These are phyloP conservation scores for Phoeniculus purpureus DNA, from an alignment of 2,797 vertebrate species.

Conservation along the genomic window DNA sequence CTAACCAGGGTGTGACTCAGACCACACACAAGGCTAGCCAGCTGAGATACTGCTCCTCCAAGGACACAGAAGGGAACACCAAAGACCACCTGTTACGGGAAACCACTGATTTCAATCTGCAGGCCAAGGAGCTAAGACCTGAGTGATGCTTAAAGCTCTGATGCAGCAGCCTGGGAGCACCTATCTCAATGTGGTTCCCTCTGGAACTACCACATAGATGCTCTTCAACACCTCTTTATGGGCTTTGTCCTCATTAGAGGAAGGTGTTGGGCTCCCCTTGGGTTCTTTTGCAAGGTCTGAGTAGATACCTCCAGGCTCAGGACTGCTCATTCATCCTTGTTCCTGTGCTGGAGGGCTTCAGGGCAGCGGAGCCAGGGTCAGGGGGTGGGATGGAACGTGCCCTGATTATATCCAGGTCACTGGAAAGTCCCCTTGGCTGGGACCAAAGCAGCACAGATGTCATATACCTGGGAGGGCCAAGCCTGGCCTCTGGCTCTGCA, in stretches of 20 bases:
- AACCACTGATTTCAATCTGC: fast-evolving
- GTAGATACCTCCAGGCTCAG: neutral
- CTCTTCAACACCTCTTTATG: neutral
- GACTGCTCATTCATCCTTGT: neutral
- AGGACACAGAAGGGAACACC: neutral
- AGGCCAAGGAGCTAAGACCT: neutral
- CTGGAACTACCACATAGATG: neutral
- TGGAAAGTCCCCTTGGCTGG: conserved; percentile 22
- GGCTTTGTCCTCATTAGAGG: neutral
- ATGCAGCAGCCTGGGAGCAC: neutral
- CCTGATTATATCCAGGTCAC: neutral
- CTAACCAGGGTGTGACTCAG: neutral
- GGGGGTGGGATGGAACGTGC: neutral
- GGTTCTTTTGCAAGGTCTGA: neutral
- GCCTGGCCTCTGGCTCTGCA: neutral
- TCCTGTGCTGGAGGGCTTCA: fast-evolving
- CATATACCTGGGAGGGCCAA: fast-evolving
- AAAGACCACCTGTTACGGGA: neutral
- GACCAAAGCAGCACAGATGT: neutral
- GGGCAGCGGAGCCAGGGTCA: neutral
- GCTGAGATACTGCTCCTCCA: neutral
- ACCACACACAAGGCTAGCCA: neutral
- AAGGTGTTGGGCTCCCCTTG: neutral
- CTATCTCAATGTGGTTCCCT: neutral
- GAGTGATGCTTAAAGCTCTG: neutral